These are phyloP conservation scores for Catharus fuscescens DNA, from an alignment of 2,113 vertebrate genomes.

Conservation along the genomic window DNA sequence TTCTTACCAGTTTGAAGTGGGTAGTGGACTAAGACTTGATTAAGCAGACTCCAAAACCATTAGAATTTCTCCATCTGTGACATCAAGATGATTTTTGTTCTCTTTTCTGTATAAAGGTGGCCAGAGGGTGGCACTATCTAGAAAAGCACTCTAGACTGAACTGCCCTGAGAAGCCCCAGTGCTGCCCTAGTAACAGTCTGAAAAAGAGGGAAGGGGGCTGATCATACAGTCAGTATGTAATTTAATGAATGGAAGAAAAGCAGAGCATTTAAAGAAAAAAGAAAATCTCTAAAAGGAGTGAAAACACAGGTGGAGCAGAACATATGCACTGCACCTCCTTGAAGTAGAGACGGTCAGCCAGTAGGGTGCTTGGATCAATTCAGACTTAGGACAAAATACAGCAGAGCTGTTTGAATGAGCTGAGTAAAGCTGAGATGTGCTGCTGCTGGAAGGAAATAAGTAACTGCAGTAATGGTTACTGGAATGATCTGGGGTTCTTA, in stretches of 20 bases:
- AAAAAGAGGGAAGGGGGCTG: background rate
- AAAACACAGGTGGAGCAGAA: background rate
- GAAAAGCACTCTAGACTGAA: background rate
- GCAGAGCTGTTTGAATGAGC: background rate
- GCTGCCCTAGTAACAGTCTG: background rate
- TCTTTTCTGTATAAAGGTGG: background rate
- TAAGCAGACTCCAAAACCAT: background rate
- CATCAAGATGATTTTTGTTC: background rate
- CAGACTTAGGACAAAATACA: background rate
- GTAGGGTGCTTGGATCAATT: background rate
- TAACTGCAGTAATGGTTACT: background rate
- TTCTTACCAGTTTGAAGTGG: background rate
- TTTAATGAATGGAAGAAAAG: background rate
- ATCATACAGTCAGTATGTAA: background rate
- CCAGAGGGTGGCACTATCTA: background rate
- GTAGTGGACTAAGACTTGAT: background rate
- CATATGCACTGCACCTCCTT: background rate
- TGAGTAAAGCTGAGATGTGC: background rate
- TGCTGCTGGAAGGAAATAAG: background rate
- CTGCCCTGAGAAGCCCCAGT: background rate
- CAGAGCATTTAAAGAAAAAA: background rate
- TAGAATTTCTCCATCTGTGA: background rate
- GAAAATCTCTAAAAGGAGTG: background rate
- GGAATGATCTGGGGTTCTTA: background rate
- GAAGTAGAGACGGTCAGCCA: background rate